Conservation (phyloP, 2,888 invertebrate species). For the Argyra leucocephala region DNA sequence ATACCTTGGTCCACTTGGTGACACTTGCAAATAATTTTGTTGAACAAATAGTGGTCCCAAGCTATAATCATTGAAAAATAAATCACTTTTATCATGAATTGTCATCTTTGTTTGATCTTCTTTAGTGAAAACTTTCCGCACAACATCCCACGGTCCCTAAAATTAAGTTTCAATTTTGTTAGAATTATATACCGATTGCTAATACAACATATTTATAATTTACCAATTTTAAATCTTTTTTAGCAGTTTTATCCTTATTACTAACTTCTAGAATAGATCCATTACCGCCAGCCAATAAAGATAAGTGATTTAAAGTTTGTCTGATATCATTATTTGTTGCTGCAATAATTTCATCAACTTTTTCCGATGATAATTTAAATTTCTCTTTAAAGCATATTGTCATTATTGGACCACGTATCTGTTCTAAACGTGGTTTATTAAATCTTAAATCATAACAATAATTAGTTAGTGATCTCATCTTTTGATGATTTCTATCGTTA, state of each 20-base stretch:
- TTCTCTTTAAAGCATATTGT: slow-evolving; percentile 86
- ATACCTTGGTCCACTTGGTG: slow-evolving; percentile 65
- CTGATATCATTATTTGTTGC: slow-evolving; percentile 88
- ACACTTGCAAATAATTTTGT: slow-evolving; percentile 83
- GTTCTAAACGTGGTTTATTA: slow-evolving; percentile 73
- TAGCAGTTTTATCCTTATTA: slow-evolving; percentile 52
- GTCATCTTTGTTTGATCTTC: slow-evolving; percentile 69
- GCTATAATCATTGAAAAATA: slow-evolving; percentile 96
- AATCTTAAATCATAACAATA: slow-evolving; percentile 91
- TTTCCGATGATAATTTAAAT: slow-evolving; percentile 66
- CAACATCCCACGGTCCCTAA: slow-evolving; percentile 88
- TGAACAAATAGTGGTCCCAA: slow-evolving; percentile 94
- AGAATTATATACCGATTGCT: neutral
- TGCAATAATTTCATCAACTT: slow-evolving; percentile 69
- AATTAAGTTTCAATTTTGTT: slow-evolving; percentile 19
- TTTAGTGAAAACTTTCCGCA: slow-evolving; percentile 75
- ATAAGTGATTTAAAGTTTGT: slow-evolving; percentile 83
- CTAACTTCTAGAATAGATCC: slow-evolving; percentile 45
- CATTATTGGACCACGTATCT: slow-evolving; percentile 86
- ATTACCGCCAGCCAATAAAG: slow-evolving; percentile 61
- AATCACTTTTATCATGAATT: slow-evolving; percentile 70
- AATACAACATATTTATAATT: neutral
- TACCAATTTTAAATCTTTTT: slow-evolving; percentile 71
- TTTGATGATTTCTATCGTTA: slow-evolving; percentile 88
- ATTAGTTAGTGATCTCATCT: slow-evolving; percentile 85